A percentile compares a stretch with the other conserved stretches of the same genome.
phyloP scores from a whole-genome alignment of 1,140 invertebrate species.

The Drepana arcuata region DNA sequence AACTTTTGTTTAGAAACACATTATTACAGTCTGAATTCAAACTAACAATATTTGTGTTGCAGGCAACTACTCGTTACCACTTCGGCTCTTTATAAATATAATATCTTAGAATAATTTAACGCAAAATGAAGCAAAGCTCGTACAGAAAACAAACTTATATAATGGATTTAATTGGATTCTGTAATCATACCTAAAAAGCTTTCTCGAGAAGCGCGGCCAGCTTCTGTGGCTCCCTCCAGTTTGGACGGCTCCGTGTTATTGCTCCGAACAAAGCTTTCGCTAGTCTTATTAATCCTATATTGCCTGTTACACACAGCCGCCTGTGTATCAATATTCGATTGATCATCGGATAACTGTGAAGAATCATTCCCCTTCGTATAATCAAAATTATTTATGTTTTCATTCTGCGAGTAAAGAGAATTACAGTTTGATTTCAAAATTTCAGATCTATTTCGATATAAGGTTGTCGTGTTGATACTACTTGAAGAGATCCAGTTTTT shows the following conservation, averaged over 20 bases:
- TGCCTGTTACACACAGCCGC: slow-evolving; percentile 38
- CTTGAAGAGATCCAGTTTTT: slow-evolving; percentile 23
- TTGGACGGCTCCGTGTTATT: slow-evolving; percentile 13
- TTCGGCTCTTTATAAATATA: no score
- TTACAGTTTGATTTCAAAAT: slow-evolving; percentile 28
- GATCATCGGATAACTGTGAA: no score
- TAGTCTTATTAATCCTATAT: slow-evolving; percentile 36
- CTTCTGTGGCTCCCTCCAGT: slow-evolving; percentile 19
- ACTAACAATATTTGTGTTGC: no score
- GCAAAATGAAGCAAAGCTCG: no score
- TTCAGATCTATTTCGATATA: slow-evolving; percentile 17
- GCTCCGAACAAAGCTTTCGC: slow-evolving; percentile 18
- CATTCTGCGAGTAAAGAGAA: slow-evolving; percentile 11
- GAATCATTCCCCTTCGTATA: slow-evolving; percentile 9
- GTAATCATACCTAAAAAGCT: slow-evolving; percentile 27
- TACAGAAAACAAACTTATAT: no score
- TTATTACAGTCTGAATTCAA: no score
- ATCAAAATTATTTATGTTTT: slow-evolving; percentile 10
- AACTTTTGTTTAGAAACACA: no score
- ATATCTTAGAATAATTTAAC: no score
- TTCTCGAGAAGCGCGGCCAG: slow-evolving; percentile 8
- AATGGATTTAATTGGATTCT: no score
- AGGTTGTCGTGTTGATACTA: slow-evolving; percentile 13
- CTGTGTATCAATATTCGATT: slow-evolving; percentile 16
- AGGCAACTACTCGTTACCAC: no score